A percentile compares a stretch with the other conserved stretches of the same genome.
Evolutionary conservation across 2,888 invertebrate genomes (phyloP).

Genomic region (Epinotia demarniana): DNA sequence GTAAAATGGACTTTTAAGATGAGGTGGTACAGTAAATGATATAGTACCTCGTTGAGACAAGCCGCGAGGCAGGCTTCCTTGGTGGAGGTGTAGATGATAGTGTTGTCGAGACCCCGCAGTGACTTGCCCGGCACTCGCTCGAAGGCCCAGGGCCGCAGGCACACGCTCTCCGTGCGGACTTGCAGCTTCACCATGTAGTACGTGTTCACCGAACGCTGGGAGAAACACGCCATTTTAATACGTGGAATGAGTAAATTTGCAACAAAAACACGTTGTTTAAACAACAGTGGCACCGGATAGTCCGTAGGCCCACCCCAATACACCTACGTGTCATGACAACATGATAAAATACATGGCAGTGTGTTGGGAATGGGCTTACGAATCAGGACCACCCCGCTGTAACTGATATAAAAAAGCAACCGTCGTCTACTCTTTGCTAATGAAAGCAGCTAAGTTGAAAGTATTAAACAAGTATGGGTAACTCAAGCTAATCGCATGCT

Average conservation of each 20-base stretch:
- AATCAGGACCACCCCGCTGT: no score
- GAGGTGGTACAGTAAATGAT: conserved; percentile 19
- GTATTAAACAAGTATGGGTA: background rate
- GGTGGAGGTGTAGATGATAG: conserved; percentile 96
- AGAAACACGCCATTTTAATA: conserved; percentile 31
- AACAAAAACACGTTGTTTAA: background rate
- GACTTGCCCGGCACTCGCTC: conserved; percentile 97
- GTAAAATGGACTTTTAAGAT: conserved; percentile 31
- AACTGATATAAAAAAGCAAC: no score
- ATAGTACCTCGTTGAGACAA: conserved; percentile 92
- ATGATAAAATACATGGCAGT: no score
- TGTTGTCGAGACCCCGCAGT: conserved; percentile 95
- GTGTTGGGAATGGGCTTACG: no score
- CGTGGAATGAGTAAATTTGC: background rate
- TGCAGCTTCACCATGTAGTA: conserved; percentile 98
- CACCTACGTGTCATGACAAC: no score
- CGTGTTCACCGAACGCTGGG: conserved; percentile 92
- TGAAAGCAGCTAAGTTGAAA: background rate
- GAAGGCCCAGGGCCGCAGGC: conserved; percentile 96
- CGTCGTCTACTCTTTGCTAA: no score
- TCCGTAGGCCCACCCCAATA: no score
- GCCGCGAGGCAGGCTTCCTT: conserved; percentile 97
- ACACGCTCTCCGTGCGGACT: conserved; percentile 95
- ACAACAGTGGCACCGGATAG: background rate
- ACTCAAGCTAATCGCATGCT: conserved; percentile 5